A percentile compares a stretch with the other conserved stretches of the same genome.
Evolutionary conservation across 2,888 invertebrate species (phyloP).

Genomic region (Ectropis crepuscularia): DNA sequence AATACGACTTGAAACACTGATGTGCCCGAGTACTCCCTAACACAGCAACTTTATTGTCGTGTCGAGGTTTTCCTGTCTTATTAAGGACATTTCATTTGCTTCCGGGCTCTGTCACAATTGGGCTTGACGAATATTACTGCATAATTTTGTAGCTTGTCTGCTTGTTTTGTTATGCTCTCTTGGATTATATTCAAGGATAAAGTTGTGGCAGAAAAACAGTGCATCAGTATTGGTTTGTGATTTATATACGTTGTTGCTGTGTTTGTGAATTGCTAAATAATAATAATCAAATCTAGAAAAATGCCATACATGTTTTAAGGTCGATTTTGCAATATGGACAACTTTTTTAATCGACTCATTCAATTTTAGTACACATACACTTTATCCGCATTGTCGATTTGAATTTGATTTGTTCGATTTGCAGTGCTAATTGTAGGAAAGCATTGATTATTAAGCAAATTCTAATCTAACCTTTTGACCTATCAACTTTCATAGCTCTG

Average conservation of each 20-base stretch:
- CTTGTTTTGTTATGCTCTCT: conserved; percentile 8
- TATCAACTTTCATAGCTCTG: too few species aligned
- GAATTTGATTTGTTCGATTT: too few species aligned
- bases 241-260: neutral
- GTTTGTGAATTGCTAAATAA: neutral
- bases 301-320: too few species aligned
- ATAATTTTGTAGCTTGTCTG: conserved; percentile 16
- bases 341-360: too few species aligned
- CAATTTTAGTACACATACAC: too few species aligned
- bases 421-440: too few species aligned
- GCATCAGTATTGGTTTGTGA: neutral
- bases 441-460: too few species aligned
- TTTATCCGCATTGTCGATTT: too few species aligned
- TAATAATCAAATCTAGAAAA: too few species aligned
- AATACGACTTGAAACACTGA: neutral
- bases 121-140: conserved; percentile 13
- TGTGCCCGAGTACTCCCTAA: conserved; percentile 2
- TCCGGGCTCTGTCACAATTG: conserved; percentile 7
- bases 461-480: too few species aligned
- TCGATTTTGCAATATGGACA: too few species aligned
- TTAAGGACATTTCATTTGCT: conserved; percentile 11
- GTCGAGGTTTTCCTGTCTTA: conserved; percentile 16
- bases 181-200: neutral
- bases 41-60: conserved; percentile 10
- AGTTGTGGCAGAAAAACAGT: neutral